Conservation (phyloP, 2,113 vertebrate species). For the Thunnus thynnus region DNA sequence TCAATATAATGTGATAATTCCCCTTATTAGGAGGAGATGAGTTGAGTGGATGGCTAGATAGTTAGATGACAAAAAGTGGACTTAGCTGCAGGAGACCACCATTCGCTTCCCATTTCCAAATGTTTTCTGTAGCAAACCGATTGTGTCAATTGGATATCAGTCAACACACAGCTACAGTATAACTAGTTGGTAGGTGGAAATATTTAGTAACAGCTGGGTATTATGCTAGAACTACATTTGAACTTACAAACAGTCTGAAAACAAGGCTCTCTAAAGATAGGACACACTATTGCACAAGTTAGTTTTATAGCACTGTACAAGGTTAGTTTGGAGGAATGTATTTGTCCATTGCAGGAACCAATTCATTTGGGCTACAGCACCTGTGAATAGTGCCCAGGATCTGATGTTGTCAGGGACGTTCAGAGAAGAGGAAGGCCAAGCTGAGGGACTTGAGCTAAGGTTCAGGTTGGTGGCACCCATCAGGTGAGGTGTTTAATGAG, state of each 20-base stretch:
- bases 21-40: no score
- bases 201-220: neutral
- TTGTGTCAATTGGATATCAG: no score
- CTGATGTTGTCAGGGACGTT: constrained; percentile 29
- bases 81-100: no score
- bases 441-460: constrained; percentile 44
- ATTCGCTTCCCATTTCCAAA: no score
- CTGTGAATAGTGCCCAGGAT: constrained; percentile 16
- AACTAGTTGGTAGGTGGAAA: neutral
- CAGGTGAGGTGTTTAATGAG: constrained; percentile 78
- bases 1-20: no score
- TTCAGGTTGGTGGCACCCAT: constrained; percentile 63
- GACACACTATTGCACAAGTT: neutral
- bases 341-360: neutral
- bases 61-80: no score
- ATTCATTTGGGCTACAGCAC: neutral
- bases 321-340: neutral
- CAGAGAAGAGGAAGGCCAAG: constrained; percentile 33
- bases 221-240: neutral
- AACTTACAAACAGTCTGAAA: neutral
- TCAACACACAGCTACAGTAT: no score
- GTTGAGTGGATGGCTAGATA: no score
- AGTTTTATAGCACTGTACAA: neutral
- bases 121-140: no score
- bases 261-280: neutral